Percentiles rank a stretch among this genome's conserved stretches.
Conservation (phyloP, 2,113 vertebrate species). For the Scortum barcoo region DNA sequence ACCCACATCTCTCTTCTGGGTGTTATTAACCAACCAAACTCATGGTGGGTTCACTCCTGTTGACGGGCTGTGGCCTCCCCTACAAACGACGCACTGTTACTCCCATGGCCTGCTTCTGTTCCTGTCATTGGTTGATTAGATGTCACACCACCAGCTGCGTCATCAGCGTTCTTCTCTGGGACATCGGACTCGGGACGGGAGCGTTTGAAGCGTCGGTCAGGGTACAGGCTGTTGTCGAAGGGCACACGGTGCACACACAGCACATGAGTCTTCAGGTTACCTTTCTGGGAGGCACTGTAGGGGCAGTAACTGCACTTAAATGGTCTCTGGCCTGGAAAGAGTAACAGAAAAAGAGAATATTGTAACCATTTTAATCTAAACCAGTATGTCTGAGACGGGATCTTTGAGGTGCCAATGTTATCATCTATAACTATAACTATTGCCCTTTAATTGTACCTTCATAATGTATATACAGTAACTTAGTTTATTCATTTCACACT, state of each 20-base stretch:
- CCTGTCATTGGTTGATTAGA: neutral
- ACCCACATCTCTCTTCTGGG: neutral
- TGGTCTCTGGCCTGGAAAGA: slow-evolving; percentile 86
- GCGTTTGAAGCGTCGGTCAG: slow-evolving; percentile 95
- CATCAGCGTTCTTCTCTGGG: slow-evolving; percentile 82
- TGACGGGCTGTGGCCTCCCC: neutral
- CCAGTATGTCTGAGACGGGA: neutral
- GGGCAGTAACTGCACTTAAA: slow-evolving; percentile 95
- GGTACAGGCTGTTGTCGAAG: slow-evolving; percentile 97
- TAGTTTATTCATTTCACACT: no score
- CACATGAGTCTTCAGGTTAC: slow-evolving; percentile 97
- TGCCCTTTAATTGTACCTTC: no score
- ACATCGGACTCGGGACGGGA: slow-evolving; percentile 87
- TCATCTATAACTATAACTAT: no score
- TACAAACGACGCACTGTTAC: neutral
- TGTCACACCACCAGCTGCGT: slow-evolving; percentile 41
- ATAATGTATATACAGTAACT: no score
- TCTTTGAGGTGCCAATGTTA: neutral
- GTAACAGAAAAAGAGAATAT: slow-evolving; percentile 33
- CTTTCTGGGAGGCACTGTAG: slow-evolving; percentile 97
- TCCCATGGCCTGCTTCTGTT: slow-evolving; percentile 20
- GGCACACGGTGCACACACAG: slow-evolving; percentile 96
- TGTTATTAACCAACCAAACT: no score
- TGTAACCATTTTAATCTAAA: neutral
- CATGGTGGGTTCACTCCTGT: slow-evolving; percentile 18